Evolutionary conservation across 2,888 invertebrate species (phyloP).

Genomic region (Microctonus hyperodae): DNA sequence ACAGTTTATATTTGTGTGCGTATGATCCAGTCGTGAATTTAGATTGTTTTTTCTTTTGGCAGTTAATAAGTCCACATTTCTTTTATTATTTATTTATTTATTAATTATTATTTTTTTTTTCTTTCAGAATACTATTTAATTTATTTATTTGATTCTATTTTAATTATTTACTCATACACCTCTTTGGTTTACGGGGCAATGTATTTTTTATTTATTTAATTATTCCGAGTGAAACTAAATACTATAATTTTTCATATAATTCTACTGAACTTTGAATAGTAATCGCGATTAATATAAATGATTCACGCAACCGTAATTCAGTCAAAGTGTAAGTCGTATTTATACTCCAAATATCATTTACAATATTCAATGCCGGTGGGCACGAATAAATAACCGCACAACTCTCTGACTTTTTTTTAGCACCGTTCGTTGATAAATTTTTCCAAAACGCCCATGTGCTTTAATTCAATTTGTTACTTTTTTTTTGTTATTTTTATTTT

Average conservation of each 20-base stretch:
- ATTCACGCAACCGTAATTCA: constrained; percentile 1
- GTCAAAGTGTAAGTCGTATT: constrained; percentile 28
- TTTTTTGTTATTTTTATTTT: too few relatives aligned
- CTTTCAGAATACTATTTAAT: constrained; percentile 26
- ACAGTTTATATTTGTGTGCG: constrained; percentile 50
- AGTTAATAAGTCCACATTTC: constrained; percentile 28
- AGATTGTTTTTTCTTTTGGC: constrained; percentile 32
- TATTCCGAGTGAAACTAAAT: background rate
- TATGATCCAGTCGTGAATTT: constrained; percentile 44
- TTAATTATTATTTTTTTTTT: background rate
- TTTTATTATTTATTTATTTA: too few relatives aligned
- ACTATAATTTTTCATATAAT: background rate
- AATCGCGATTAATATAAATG: background rate
- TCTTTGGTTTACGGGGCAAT: constrained; percentile 45
- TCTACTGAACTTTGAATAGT: constrained; percentile 1
- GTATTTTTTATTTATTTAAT: constrained; percentile 13
- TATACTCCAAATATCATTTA: constrained; percentile 24
- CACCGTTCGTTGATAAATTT: constrained; percentile 13
- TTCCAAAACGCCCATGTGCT: background rate
- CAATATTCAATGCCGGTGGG: constrained; percentile 8
- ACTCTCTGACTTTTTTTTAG: constrained; percentile 18
- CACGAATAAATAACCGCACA: background rate
- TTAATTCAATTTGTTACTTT: background rate
- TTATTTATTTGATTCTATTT: constrained; percentile 15
- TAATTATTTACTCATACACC: constrained; percentile 23